Evolutionary conservation across 2,113 vertebrate species (phyloP), one percentile per base, ranked within the genome.

Genomic region (Cryptotis parvus): DNA sequence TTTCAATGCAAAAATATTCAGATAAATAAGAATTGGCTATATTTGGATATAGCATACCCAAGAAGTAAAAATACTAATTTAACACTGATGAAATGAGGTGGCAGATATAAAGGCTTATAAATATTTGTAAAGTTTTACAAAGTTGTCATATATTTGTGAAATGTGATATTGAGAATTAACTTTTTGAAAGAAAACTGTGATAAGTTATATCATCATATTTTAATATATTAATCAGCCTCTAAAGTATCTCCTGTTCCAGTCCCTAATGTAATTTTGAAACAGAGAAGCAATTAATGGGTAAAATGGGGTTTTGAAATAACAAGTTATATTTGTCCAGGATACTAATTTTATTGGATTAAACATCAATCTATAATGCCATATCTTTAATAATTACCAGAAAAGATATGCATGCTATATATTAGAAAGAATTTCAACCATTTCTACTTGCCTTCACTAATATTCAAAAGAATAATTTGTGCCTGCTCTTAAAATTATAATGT

Each of bases 401-500:
- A 65, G 74, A 18, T 29, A 68, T 0, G 24, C 16, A 7, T 35
- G 45, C 37, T 89, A 73, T 52, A 20, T 58, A 1, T 24, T 58
- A 22, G 45, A 49, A 49, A 58, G 16, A 22, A 52, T 79, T 79
- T 73, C 41, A 72, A 27, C 37, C 84, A 29, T 82, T 84, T 86
- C 29, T 55, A 66, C 55, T 10, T 73, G 61, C 52, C 10, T 90
- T 82, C 14, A 22, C 68, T 70, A 49, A 75, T 35, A 27, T 66
- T 33, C 58, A 84, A 91, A 33, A 31, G 33, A 72, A 82, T 73
- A 55, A 8, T 37, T 63, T 33, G 41, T 91, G n/a, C 29, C 15
- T 80, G n/a, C 7, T 33, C 74, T 94, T 90, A 72, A 91, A 94
- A 90, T 93, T 69, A 88, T 75, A 75, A 82, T 43, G 33, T 85